Evolutionary conservation across 2,888 invertebrate genomes (phyloP), one percentile per base, ranked within the genome.

Genomic region (Conus canariensis): DNA sequence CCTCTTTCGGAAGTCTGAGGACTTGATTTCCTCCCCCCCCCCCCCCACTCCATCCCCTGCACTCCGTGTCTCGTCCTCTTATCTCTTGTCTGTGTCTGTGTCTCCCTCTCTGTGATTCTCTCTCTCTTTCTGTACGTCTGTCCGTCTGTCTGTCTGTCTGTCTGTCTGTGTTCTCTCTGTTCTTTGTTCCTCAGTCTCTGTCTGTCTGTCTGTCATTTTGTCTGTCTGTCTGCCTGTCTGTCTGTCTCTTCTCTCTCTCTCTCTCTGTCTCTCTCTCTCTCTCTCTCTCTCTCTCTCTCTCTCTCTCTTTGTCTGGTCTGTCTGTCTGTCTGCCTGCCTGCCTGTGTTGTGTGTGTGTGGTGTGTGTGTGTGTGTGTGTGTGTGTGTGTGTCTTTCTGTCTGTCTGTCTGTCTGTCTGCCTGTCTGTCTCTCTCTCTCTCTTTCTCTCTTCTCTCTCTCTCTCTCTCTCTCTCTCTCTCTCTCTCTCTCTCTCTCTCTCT

Each of bases 361-460:
- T n/a, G n/a, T n/a, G n/a, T n/a, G n/a, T n/a, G n/a, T n/a, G n/a
- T n/a, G n/a, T n/a, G n/a, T n/a, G n/a, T n/a, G n/a, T n/a, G n/a
- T n/a, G n/a, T n/a, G n/a, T n/a, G n/a, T n/a, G n/a, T n/a, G 74
- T 74, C 87, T 87, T 2, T 74, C 87, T 87, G 74, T 74, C 87
- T 87, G 30, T 74, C 87, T 87, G 74, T 87, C 87, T 87, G 30
- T 74, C 87, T 70, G 45, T 74, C 74, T 74, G 74, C 4, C 87
- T 74, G 74, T 67, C 87, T 87, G 7, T 67, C 25, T n/a, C 45
- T 22, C 83, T 89, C 67, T 64, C 89, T 83, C 45, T 83, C 85
- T 83, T 2, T 30, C 30, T 30, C 30, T 30, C 30, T 30, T 2
- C 4, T 25, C 25, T 25, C 74, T 64, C 64, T 3, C 74, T 74